A percentile compares a stretch with the other conserved stretches of the same genome.
Conservation (phyloP, 2,797 vertebrate genomes). For the Numenius phaeopus region DNA sequence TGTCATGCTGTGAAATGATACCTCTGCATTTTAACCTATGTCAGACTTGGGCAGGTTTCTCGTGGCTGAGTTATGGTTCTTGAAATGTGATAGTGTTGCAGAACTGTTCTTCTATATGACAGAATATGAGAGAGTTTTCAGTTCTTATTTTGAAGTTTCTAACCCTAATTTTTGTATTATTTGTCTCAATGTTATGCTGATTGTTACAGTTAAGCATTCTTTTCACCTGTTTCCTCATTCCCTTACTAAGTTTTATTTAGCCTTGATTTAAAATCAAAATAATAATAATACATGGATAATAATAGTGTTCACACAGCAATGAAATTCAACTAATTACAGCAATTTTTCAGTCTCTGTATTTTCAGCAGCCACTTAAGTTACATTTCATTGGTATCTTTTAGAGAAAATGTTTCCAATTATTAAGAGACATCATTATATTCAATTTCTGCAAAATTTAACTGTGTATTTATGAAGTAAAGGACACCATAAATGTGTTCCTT, state of each 20-base stretch:
- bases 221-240: background rate
- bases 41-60: background rate
- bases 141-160: background rate
- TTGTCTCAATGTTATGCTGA: background rate
- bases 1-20: background rate
- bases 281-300: background rate
- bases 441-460: conserved; percentile 52
- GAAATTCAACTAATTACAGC: conserved; percentile 50
- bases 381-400: conserved; percentile 18
- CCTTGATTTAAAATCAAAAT: background rate
- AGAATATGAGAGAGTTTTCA: background rate
- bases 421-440: conserved; percentile 23
- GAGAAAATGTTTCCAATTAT: conserved; percentile 41
- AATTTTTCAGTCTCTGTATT: conserved; percentile 42
- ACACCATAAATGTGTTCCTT: background rate
- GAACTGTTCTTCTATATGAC: background rate
- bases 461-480: conserved; percentile 3
- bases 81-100: background rate
- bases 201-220: background rate
- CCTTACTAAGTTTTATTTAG: background rate
- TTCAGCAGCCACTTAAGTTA: conserved; percentile 7
- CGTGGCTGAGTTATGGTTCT: background rate
- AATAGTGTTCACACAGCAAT: background rate
- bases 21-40: background rate
- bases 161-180: background rate